Conservation (phyloP, 2,113 vertebrate species). For the Oryzias curvinotus region DNA sequence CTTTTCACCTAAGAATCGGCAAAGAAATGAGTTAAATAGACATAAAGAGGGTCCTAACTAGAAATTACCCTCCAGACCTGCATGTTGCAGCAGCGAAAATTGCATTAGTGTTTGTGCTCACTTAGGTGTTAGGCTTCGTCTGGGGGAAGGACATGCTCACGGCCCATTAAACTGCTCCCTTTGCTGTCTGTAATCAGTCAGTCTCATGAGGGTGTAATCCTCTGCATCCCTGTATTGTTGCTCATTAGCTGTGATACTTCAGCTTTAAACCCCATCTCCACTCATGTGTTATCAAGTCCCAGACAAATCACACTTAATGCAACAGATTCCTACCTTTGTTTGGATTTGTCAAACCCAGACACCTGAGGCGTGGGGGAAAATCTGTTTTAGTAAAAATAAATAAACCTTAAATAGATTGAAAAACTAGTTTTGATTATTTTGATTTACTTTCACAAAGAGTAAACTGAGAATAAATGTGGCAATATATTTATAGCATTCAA, state of each 20-base stretch:
- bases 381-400: no score
- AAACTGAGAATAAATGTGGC: no score
- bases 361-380: not conserved
- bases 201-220: constrained; percentile 62
- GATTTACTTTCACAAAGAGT: no score
- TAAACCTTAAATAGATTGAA: no score
- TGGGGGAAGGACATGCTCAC: constrained; percentile 53
- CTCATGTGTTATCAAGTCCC: constrained; percentile 18
- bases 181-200: constrained; percentile 54
- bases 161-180: constrained; percentile 57
- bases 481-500: no score
- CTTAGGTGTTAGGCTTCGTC: constrained; percentile 45
- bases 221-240: constrained; percentile 44
- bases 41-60: not conserved
- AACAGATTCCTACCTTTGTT: constrained; percentile 16
- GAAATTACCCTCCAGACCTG: constrained; percentile 28
- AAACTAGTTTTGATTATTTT: no score
- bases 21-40: not conserved
- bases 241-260: constrained; percentile 51
- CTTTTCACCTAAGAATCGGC: constrained; percentile 3
- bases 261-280: constrained; percentile 22
- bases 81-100: constrained; percentile 31
- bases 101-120: constrained; percentile 35
- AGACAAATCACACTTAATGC: constrained; percentile 3
- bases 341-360: constrained; percentile 20